Evolutionary conservation across 2,797 vertebrate genomes (phyloP).

Genomic region (Malurus leucopterus): DNA sequence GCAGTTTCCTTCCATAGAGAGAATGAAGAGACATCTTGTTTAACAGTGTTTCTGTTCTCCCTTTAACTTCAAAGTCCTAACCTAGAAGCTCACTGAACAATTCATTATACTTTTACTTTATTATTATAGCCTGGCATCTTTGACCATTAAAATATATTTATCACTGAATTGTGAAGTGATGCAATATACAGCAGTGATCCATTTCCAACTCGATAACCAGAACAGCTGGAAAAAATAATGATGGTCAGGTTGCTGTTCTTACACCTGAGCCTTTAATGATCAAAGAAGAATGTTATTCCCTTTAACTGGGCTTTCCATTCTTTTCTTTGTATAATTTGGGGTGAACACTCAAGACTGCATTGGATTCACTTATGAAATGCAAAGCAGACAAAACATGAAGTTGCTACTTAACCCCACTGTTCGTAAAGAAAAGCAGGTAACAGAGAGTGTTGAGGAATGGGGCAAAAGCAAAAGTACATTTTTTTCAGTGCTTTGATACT

Average conservation of each 20-base stretch:
- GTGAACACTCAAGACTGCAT: neutral
- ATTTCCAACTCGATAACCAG: neutral
- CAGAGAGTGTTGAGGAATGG: neutral
- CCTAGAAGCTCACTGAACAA: neutral
- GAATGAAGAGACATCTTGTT: neutral
- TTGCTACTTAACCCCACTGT: neutral
- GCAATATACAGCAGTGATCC: conserved; percentile 36
- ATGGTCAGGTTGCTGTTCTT: neutral
- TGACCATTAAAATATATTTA: conserved; percentile 38
- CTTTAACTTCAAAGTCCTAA: neutral
- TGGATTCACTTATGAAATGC: neutral
- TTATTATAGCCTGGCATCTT: neutral
- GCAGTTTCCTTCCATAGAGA: neutral
- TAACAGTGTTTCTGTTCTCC: neutral
- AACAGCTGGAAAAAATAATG: neutral
- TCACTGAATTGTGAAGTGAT: conserved; percentile 18
- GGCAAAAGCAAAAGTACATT: neutral
- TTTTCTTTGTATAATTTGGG: neutral
- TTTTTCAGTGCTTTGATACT: neutral
- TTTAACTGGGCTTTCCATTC: neutral
- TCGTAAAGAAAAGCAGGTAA: neutral
- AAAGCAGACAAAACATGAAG: neutral
- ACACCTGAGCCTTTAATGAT: neutral
- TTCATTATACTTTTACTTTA: neutral
- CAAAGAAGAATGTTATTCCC: neutral